Evolutionary conservation across 2,113 vertebrate genomes (phyloP).

Genomic region (Etia nguti): DNA sequence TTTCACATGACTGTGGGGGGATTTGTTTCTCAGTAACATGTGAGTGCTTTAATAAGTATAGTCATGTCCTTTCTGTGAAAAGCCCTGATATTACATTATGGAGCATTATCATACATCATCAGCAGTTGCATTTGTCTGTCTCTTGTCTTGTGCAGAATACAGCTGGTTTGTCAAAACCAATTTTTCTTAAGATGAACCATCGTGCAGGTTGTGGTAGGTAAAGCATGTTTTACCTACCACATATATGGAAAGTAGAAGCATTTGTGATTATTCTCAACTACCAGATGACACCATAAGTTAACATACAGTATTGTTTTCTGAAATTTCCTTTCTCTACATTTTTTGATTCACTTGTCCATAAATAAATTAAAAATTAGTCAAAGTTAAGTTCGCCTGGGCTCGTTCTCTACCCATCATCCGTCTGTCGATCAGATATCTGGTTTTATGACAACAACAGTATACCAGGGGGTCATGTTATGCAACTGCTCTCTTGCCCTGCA

Average conservation of each 20-base stretch:
- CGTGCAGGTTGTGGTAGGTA: neutral
- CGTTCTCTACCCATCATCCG: accelerated
- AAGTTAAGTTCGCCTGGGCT: neutral
- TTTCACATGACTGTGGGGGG: neutral
- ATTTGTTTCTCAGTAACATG: neutral
- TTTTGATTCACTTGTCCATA: neutral
- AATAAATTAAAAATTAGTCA: neutral
- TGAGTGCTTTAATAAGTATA: neutral
- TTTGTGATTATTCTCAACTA: neutral
- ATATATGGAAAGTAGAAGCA: neutral
- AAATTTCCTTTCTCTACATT: neutral
- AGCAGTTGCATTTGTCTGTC: neutral
- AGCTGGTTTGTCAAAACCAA: neutral
- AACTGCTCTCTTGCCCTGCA: conserved; percentile 1
- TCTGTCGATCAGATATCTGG: neutral
- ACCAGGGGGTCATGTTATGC: neutral
- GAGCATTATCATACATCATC: neutral
- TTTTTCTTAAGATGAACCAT: neutral
- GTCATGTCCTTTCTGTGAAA: accelerated
- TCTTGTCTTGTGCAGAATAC: neutral
- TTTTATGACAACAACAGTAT: neutral
- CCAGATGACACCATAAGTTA: neutral
- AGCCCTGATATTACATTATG: neutral
- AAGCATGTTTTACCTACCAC: neutral
- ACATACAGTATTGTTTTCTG: neutral